A percentile compares a stretch with the other conserved stretches of the same genome.
These are phyloP conservation scores for Eulimnadia texana DNA, from an alignment of 1,140 invertebrate genomes.

Conservation along the genomic window DNA sequence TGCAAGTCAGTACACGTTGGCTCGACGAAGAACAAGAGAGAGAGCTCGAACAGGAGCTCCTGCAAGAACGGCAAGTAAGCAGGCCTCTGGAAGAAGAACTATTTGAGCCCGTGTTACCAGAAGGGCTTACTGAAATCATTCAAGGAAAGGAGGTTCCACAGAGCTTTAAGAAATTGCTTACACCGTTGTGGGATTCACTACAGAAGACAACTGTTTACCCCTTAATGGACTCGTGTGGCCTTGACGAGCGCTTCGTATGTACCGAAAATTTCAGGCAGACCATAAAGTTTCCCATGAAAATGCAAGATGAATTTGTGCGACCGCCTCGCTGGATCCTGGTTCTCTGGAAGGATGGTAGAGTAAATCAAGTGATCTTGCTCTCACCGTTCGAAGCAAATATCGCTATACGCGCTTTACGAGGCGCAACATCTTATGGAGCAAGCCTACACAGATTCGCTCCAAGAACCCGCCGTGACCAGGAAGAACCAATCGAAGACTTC, in stretches of 20 bases:
- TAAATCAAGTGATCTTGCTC: not conserved
- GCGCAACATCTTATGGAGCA: not conserved
- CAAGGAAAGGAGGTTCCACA: not conserved
- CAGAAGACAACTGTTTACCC: not conserved
- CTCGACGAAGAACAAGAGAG: conserved; percentile 20
- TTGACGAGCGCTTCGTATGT: not conserved
- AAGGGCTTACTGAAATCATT: not conserved
- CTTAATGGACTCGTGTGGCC: not conserved
- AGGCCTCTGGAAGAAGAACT: not conserved
- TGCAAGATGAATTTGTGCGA: not conserved
- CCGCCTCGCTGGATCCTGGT: not conserved
- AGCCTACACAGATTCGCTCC: not conserved
- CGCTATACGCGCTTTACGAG: not conserved
- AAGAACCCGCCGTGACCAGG: not conserved
- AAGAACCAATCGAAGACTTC: not conserved
- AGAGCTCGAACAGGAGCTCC: conserved; percentile 19
- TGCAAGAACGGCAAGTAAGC: conserved; percentile 15
- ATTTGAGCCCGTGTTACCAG: not conserved
- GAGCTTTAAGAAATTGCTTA: not conserved
- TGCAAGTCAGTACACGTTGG: not conserved
- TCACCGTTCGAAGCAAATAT: conserved; percentile 1
- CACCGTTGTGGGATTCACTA: not conserved
- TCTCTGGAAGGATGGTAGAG: not conserved
- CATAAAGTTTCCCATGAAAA: not conserved
- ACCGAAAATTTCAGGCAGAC: not conserved